Evolutionary conservation across 2,888 invertebrate genomes (phyloP).

Genomic region (Biston stratarius): DNA sequence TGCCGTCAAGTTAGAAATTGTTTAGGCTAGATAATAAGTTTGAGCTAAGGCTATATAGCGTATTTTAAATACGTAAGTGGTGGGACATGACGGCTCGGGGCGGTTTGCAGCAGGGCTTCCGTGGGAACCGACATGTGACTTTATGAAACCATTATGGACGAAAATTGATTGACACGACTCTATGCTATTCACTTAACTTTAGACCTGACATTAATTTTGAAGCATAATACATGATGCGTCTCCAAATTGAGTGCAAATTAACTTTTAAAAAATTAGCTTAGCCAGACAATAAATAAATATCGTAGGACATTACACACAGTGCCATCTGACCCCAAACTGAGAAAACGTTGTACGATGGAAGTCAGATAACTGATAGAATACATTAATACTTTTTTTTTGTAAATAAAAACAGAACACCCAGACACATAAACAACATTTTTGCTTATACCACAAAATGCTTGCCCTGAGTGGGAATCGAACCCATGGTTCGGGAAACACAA

Average conservation of each 20-base stretch:
- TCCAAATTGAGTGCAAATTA: neutral
- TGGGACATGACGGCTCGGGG: constrained; percentile 83
- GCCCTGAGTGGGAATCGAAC: no score
- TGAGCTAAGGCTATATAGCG: constrained; percentile 80
- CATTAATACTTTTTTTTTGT: no score
- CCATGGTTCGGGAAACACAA: no score
- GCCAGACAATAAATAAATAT: no score
- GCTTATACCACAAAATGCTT: no score
- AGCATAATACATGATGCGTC: constrained; percentile 19
- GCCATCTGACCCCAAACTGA: no score
- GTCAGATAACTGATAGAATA: no score
- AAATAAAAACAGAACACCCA: no score
- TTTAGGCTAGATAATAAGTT: constrained; percentile 84
- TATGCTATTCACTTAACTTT: constrained; percentile 25
- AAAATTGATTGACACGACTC: constrained; percentile 79
- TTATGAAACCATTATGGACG: constrained; percentile 80
- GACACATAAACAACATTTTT: no score
- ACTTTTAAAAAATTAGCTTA: no score
- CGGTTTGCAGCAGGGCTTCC: constrained; percentile 79
- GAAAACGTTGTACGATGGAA: no score
- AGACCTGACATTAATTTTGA: constrained; percentile 17
- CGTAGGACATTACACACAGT: no score
- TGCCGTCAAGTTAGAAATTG: constrained; percentile 77
- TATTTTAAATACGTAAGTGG: constrained; percentile 85
- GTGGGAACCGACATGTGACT: constrained; percentile 84